These are phyloP conservation scores for Lithobates sylvaticus DNA, from an alignment of 2,797 vertebrate genomes.

Conservation along the genomic window DNA sequence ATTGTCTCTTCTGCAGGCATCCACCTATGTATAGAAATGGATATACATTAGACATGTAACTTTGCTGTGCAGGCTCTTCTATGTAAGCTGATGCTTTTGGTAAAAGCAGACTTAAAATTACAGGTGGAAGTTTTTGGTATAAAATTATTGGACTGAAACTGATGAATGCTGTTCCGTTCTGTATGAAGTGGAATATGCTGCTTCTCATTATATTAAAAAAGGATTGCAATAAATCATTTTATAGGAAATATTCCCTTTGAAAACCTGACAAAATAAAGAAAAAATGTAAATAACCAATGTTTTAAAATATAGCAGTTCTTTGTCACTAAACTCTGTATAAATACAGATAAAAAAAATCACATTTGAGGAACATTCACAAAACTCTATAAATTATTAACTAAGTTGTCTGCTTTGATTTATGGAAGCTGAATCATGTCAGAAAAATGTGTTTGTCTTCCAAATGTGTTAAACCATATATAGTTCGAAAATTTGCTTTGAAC, in stretches of 20 bases:
- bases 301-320: not conserved
- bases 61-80: no score
- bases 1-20: no score
- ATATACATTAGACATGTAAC: no score
- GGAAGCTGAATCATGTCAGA: slow-evolving; percentile 36
- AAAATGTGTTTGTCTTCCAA: slow-evolving; percentile 39
- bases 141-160: no score
- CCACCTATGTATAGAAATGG: no score
- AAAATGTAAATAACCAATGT: not conserved
- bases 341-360: not conserved
- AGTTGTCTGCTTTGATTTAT: slow-evolving; percentile 49
- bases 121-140: no score
- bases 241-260: not conserved
- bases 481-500: not conserved
- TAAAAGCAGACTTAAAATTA: no score
- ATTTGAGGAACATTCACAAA: slow-evolving; percentile 35
- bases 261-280: not conserved
- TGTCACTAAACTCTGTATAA: not conserved
- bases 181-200: no score
- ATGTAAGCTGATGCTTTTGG: no score
- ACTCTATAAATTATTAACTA: slow-evolving; percentile 45
- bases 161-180: no score
- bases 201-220: not conserved
- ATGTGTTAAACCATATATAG: slow-evolving; percentile 36
- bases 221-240: not conserved